Evolutionary conservation across 2,888 invertebrate species (phyloP), one percentile per base, ranked within the genome.

Genomic region (Morpho deidamia): DNA sequence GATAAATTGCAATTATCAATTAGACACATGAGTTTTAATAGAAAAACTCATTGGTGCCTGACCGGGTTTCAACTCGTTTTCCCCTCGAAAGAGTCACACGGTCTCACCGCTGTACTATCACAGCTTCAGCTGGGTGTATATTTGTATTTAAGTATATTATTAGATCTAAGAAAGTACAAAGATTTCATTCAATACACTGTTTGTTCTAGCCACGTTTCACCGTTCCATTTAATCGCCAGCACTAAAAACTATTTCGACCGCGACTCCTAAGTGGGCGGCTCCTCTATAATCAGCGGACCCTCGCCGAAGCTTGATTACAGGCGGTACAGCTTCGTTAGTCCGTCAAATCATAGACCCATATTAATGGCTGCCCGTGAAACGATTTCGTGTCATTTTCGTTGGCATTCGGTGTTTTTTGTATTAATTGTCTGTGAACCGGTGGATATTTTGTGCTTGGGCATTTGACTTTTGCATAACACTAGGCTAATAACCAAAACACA

Each of bases 301-400:
- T 67, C 62, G 66, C 75, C 72, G 72, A 77, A 74, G 76, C 78
- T 68, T 82, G 82, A 88, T 88, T 88, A 87, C 76, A 79, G 78
- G 70, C 74, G 74, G 81, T 74, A 81, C 71, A 80, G 71, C 78
- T 81, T 83, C 84, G 85, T 88, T 85, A 86, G 80, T 66, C 74
- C 81, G 72, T 82, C 84, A 84, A 85, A 87, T 85, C 86, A 83
- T 85, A 86, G 86, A 76, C 68, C 76, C 72, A 11, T 72, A 66
- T 70, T 65, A 66, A 65, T 75, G 80, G 80, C 80, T 77, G 72
- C 72, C 62, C 70, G 67, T 67, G 70, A 66, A 78, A 77, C 80
- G 70, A 79, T 81, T 81, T 77, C 69, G 71, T 85, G 82, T 85
- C 85, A 83, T 85, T 85, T 82, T 70, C 68, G 69, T 71, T 37